These are phyloP conservation scores for Pogoniulus pusillus DNA, from an alignment of 2,797 vertebrate species.

Conservation along the genomic window DNA sequence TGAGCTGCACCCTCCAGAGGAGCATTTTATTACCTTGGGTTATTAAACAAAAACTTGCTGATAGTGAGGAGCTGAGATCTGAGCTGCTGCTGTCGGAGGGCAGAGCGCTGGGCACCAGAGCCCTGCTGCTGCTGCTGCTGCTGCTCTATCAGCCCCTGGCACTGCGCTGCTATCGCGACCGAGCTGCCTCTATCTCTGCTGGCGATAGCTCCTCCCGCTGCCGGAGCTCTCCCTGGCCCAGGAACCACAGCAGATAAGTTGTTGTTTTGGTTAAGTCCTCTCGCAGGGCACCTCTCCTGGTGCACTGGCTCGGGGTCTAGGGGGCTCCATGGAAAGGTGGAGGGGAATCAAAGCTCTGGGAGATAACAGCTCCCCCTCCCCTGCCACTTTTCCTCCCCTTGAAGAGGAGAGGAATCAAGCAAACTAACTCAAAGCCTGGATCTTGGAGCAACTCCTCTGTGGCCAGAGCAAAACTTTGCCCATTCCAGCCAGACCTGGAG, in stretches of 20 bases:
- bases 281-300: not conserved
- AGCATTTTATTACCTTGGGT: conserved; percentile 52
- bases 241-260: not conserved
- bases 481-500: too few relatives aligned
- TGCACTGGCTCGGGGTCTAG: not conserved
- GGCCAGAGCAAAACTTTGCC: fast-evolving
- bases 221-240: not conserved
- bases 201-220: not conserved
- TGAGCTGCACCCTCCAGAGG: conserved; percentile 48
- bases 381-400: fast-evolving
- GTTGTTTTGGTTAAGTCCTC: not conserved
- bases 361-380: not conserved
- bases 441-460: fast-evolving
- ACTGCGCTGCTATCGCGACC: not conserved
- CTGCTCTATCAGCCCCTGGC: conserved; percentile 19
- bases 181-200: not conserved
- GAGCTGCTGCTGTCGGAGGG: not conserved
- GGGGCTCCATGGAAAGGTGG: not conserved
- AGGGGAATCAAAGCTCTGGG: not conserved
- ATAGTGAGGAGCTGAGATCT: conserved; percentile 28
- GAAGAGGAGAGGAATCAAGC: fast-evolving
- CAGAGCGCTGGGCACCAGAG: not conserved
- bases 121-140: not conserved
- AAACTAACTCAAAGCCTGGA: fast-evolving
- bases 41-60: conserved; percentile 55